These are phyloP conservation scores for Pipistrellus kuhlii DNA, from an alignment of 2,797 vertebrate genomes.

Conservation along the genomic window DNA sequence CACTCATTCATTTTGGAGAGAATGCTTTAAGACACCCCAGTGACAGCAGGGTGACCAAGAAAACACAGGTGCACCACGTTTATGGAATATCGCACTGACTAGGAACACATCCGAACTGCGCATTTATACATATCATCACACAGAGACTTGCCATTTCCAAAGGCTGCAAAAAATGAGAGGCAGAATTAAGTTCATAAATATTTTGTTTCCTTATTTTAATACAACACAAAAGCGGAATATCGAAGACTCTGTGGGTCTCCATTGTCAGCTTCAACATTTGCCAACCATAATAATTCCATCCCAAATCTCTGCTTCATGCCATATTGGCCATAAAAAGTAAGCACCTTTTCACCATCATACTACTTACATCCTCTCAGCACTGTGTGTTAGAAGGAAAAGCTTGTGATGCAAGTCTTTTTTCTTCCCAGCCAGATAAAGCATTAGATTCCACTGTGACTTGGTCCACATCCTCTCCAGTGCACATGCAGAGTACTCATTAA, in stretches of 20 bases:
- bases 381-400: background rate
- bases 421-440: background rate
- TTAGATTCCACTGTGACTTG: conserved; percentile 27
- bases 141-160: conserved; percentile 66
- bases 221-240: conserved; percentile 58
- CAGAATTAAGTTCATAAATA: conserved; percentile 72
- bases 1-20: conserved; percentile 46
- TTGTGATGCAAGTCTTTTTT: background rate
- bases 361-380: background rate
- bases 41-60: conserved; percentile 66
- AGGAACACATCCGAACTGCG: conserved; percentile 15
- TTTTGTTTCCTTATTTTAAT: conserved; percentile 75
- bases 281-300: conserved; percentile 28
- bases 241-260: conserved; percentile 47
- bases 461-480: background rate
- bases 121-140: background rate
- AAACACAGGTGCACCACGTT: conserved; percentile 74
- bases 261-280: conserved; percentile 47
- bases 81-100: background rate
- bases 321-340: conserved; percentile 6
- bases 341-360: background rate
- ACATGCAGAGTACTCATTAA: conserved; percentile 37
- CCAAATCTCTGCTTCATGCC: conserved; percentile 1
- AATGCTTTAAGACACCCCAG: conserved; percentile 41
- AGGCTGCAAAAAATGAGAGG: conserved; percentile 14